These are phyloP conservation scores for Argentina silus DNA, from an alignment of 2,797 vertebrate species.

Conservation along the genomic window DNA sequence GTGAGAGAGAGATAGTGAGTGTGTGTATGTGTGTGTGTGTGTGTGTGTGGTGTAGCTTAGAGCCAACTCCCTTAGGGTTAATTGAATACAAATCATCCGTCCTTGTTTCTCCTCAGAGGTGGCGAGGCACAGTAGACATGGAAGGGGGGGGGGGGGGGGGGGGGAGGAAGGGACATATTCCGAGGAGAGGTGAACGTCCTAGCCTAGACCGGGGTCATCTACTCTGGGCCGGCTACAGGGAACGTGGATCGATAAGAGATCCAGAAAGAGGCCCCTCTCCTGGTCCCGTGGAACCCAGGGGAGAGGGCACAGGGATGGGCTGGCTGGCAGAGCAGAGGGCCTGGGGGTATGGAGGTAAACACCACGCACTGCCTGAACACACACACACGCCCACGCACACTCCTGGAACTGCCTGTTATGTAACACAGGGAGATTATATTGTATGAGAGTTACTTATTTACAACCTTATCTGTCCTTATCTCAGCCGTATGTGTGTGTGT, in stretches of 20 bases:
- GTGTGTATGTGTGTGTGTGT: too few species aligned
- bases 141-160: not conserved
- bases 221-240: too few species aligned
- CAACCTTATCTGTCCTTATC: slow-evolving; percentile 46
- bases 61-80: slow-evolving; percentile 23
- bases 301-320: slow-evolving; percentile 34
- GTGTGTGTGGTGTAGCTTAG: too few species aligned
- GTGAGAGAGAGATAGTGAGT: too few species aligned
- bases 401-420: slow-evolving; percentile 37
- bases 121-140: not conserved
- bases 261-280: slow-evolving; percentile 37
- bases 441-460: slow-evolving; percentile 58
- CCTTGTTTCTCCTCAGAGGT: slow-evolving; percentile 35
- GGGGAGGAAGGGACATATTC: not conserved
- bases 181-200: not conserved
- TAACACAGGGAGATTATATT: slow-evolving; percentile 39
- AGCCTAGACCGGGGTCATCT: too few species aligned
- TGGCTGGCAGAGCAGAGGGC: slow-evolving; percentile 34
- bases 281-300: slow-evolving; percentile 51
- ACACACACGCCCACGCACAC: not conserved
- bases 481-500: slow-evolving; percentile 21
- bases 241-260: not conserved
- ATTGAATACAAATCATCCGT: slow-evolving; percentile 52
- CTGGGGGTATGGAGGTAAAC: slow-evolving; percentile 43
- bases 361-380: slow-evolving; percentile 16